Evolutionary conservation across 2,113 vertebrate genomes (phyloP).

Genomic region (Tupaia tana): DNA sequence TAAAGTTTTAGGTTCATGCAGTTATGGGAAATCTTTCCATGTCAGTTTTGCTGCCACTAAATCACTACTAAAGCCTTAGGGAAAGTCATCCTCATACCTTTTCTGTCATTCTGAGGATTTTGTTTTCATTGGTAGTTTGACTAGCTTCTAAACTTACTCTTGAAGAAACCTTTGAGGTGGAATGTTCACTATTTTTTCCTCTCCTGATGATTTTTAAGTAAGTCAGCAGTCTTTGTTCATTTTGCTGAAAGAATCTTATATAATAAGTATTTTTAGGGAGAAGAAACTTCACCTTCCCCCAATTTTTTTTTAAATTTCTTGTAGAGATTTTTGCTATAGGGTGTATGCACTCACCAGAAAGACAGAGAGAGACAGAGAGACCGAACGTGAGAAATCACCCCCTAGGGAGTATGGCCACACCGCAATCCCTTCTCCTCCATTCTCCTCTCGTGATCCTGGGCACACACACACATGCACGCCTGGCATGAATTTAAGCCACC

Average conservation of each 20-base stretch:
- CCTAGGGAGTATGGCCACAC: no score
- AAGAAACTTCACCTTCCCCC: no score
- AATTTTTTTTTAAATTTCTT: no score
- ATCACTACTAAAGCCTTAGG: not conserved
- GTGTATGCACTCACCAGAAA: no score
- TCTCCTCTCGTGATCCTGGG: no score
- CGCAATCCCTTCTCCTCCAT: no score
- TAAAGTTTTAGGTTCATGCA: not conserved
- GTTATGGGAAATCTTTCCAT: not conserved
- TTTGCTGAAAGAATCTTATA: constrained; percentile 25
- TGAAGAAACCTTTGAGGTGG: constrained; percentile 13
- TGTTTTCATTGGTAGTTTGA: constrained; percentile 12
- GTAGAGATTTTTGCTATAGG: no score
- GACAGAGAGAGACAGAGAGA: no score
- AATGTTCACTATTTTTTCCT: not conserved
- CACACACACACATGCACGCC: no score
- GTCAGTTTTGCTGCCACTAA: not conserved
- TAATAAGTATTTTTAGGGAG: not conserved
- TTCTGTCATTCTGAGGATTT: not conserved
- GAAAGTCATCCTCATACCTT: not conserved
- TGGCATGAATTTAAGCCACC: no score
- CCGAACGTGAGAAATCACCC: no score
- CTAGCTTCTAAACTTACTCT: not conserved
- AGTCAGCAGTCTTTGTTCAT: not conserved
- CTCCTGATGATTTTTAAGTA: not conserved